Base-by-base conservation (phyloP, 1,140 invertebrate genomes). In the Drosophila melanica region DNA sequence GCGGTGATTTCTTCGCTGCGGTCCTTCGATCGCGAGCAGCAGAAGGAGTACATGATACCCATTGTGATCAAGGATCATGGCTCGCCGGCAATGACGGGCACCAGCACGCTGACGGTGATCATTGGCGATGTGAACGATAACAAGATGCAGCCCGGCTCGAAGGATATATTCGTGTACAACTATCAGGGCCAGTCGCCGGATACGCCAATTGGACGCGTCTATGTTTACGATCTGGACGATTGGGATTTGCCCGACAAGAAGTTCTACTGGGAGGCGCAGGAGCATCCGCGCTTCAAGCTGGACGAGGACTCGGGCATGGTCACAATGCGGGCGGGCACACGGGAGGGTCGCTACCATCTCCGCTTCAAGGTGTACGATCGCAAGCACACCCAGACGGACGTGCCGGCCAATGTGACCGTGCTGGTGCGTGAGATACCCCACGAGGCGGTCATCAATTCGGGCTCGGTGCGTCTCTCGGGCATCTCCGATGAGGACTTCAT, bases 241-340 rank as follows among this genome's bases (percentile, higher is more conserved):
- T 99, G 98, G 98, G 98, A 99, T 93, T 92, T 98, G 69, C 96
- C 97, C 0, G 98, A 99, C 91, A 99, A 99, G 91, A 98, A 97
- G 84, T 99, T 99, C 93, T 98, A 97, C 80, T 98, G 97, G 97
- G 96, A 97, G 89, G 94, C 94, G 47, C 92, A 94, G 51, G 97
- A 97, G 90, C 95, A 97, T 92, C 95, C 96, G 4, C 94, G 96
- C 75, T 98, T 98, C 90, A 96, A 95, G 58, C 92, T 99, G 6
- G 96, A 98, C 91, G 95, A 97, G 90, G 96, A 98, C 90, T 96
- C 97, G 0, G 98, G 98, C 4, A 98, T 98, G 96, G 97, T 99
- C 66, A 97, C 95, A 45, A 99, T 99, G 97, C 95, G 95, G 81
- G 96, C 97, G 68, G 97, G 97, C 23, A 98, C 97, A 0, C 95